Evolutionary conservation across 1,140 invertebrate genomes (phyloP).

Genomic region (Trialeurodes vaporariorum): DNA sequence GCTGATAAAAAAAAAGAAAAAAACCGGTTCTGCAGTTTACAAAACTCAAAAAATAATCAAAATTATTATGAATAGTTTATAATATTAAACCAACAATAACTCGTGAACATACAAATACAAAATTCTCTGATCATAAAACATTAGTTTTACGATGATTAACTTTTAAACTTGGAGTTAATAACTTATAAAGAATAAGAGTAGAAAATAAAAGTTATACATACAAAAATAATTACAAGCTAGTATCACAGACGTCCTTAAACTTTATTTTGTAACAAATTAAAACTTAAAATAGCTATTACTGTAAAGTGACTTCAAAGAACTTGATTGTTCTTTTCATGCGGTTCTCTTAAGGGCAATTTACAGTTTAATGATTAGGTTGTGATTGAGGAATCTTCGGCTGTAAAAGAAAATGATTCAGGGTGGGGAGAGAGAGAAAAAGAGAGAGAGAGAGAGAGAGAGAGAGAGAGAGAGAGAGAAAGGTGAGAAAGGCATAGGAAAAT

Average conservation of each 20-base stretch:
- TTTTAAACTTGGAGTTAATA: not conserved
- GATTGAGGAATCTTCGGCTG: too few relatives aligned
- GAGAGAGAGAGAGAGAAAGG: too few relatives aligned
- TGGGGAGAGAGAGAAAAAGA: too few relatives aligned
- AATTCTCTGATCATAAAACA: not conserved
- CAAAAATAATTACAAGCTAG: not conserved
- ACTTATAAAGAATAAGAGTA: not conserved
- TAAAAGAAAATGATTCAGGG: too few relatives aligned
- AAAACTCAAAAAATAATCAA: not conserved
- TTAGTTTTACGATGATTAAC: not conserved
- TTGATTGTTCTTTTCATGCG: too few relatives aligned
- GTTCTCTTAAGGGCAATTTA: too few relatives aligned
- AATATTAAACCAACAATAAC: not conserved
- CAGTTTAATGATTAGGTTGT: too few relatives aligned
- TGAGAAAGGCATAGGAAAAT: too few relatives aligned
- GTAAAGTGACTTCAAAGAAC: constrained; percentile 1
- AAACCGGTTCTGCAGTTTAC: too few relatives aligned
- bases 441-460: too few relatives aligned
- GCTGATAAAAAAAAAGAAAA: too few relatives aligned
- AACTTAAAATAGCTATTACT: not conserved
- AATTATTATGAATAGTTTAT: not conserved
- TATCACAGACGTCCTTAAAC: not conserved
- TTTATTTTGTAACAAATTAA: not conserved
- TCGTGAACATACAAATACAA: not conserved
- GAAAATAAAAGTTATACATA: not conserved